Base-by-base conservation (phyloP, 2,888 invertebrate genomes). In the Andricus curvator region DNA sequence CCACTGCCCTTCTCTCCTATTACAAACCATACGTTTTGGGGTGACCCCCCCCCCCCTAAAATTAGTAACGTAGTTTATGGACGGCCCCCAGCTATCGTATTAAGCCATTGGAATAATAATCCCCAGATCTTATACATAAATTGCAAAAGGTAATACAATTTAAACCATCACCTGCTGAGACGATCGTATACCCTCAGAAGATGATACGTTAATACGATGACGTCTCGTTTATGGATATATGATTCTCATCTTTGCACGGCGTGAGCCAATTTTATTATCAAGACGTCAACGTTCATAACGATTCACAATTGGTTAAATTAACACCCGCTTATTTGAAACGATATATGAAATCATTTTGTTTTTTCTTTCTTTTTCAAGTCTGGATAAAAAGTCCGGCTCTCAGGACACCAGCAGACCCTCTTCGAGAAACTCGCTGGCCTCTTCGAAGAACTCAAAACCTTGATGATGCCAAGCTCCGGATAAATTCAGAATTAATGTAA, bases 391-490 rank as follows among this genome's bases (percentile, higher is more conserved):
- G 83, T 82, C 80, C 77, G 85, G 88, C 48, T 86, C 88, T 9
- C 87, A 88, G 25, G 91, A 91, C 62, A 86, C 87, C 66, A 92
- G 89, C 79, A 89, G 92, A 83, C 91, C 92, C 68, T 86, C 91
- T 20, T 92, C 92, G 33, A 91, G 92, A 80, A 90, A 88, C 60
- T 92, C 92, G 33, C 90, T 86, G 77, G 86, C 86, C 56, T 89
- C 90, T 74, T 56, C 74, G 2, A 74, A 74, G n/a, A 74, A 51
- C 33, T n/a, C 74, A 74, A 74, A 56, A 29, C 74, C 74, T 56
- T 74, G 74, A 74, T 29, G 25, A 74, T 37, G 13, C 44, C 56
- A 56, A 33, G 29, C 70, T 29, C n/a, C n/a, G 13, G 3, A n/a
- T 33, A n/a, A n/a, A 37, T 33, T 56, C 20, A 29, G 13, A 74